Conservation (phyloP, 1,140 invertebrate genomes). For the Mycetomoellerius zeteki region DNA sequence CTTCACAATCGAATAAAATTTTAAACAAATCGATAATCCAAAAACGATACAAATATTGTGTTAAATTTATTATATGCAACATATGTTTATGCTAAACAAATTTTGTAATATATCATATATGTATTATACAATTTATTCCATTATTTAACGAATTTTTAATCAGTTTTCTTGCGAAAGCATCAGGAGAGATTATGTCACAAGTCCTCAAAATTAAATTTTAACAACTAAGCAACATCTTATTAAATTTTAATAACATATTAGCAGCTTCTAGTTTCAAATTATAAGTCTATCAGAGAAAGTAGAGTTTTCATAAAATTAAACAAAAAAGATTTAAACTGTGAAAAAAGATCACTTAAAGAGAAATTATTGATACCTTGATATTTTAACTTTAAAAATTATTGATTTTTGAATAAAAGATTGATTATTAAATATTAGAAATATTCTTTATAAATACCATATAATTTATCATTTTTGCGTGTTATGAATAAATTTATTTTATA, state of each 20-base stretch:
- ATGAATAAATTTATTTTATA: neutral
- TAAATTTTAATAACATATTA: conserved; percentile 13
- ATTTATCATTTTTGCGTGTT: neutral
- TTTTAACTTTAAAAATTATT: neutral
- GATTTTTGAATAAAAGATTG: neutral
- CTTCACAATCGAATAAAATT: conserved; percentile 34
- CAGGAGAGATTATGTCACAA: neutral
- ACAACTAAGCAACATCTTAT: conserved; percentile 9
- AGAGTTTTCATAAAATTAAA: conserved; percentile 18
- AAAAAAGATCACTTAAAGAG: neutral
- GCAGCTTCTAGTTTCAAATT: conserved; percentile 6
- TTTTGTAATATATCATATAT: neutral
- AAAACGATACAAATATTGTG: neutral
- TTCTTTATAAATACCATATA: neutral
- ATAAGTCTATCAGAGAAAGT: neutral
- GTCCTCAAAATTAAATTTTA: conserved; percentile 28
- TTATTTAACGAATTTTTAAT: conserved; percentile 9
- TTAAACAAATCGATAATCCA: conserved; percentile 30
- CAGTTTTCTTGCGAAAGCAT: neutral
- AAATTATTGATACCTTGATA: neutral
- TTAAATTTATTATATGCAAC: neutral
- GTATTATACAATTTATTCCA: neutral
- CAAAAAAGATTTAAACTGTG: neutral
- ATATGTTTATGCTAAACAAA: neutral
- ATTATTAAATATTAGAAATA: neutral